Evolutionary conservation across 2,113 vertebrate species (phyloP), one percentile per base, ranked within the genome.

Genomic region (Zosterops japonicus): DNA sequence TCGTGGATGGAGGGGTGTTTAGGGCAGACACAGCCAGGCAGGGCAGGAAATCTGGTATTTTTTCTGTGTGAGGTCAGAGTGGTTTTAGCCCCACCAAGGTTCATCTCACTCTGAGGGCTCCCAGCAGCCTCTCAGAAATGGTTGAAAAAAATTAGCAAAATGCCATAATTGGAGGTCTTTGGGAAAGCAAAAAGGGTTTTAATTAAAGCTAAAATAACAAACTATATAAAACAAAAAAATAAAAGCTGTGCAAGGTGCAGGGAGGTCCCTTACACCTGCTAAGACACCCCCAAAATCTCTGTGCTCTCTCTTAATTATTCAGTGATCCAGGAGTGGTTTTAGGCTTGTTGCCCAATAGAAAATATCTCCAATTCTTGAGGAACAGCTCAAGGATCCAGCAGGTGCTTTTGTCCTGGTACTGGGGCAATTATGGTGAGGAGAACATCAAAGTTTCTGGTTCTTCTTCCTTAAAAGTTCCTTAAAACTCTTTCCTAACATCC

Each of bases 1-100:
- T 23, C 3, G 0, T 1, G 1, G 41, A 3, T 12, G 27, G 21
- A 52, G 33, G 10, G 41, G 7, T 7, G 2, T 1, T 17, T 7
- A 6, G 21, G 20, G 52, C 29, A 20, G 24, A 53, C 4, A 0
- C 0, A 8, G 4, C 23, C 61, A 23, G 29, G 42, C 44, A 69
- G n/a, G 59, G 61, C 56, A 33, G 31, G 12, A 61, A 23, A 57
- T 57, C 33, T 16, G 33, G 16, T 9, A 9, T 21, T 9, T 14
- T 35, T 35, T 57, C 56, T n/a, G 56, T 6, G 8, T 14, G 13
- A 22, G 8, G 33, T 4, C 55, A n/a, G 55, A 3, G 55, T 23
- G 55, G 2, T n/a, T 23, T n/a, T 15, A 57, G 56, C 33, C 55
- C 56, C 14, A 57, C 13, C 3, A 6, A 57, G 55, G 33, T 23